These are phyloP conservation scores for Phylloscopus collybita DNA, from an alignment of 2,797 vertebrate genomes.

Conservation along the genomic window DNA sequence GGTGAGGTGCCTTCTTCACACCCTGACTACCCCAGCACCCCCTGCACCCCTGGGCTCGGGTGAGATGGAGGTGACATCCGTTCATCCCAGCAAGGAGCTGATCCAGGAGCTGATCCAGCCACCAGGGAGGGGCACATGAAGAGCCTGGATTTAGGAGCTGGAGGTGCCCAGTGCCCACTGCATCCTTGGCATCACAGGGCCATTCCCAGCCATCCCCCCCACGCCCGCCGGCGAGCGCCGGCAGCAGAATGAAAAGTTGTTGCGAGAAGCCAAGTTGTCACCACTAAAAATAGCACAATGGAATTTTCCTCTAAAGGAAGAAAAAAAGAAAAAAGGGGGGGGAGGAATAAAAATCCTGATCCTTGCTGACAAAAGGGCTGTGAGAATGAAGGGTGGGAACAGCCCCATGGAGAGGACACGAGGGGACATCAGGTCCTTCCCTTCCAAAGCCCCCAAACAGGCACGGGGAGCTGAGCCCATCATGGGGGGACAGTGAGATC, in stretches of 20 bases:
- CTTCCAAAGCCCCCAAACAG: neutral
- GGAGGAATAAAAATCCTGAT: neutral
- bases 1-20: accelerated
- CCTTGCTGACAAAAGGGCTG: conserved; percentile 56
- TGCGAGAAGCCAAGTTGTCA: conserved; percentile 63
- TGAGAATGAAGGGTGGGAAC: neutral
- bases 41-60: neutral
- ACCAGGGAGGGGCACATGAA: neutral
- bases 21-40: neutral
- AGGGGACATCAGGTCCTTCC: neutral
- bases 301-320: conserved; percentile 71
- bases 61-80: neutral
- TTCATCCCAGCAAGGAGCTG: neutral
- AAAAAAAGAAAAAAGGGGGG: accelerated
- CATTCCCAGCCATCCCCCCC: neutral
- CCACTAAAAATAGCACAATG: conserved; percentile 75
- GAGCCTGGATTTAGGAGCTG: neutral
- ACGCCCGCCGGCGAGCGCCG: neutral
- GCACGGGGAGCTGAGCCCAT: neutral
- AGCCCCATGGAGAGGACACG: accelerated
- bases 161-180: neutral
- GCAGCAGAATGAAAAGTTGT: conserved; percentile 63
- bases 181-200: neutral
- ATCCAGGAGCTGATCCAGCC: neutral
- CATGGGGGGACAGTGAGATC: neutral